Evolutionary conservation across 1,140 invertebrate genomes (phyloP), one percentile per base, ranked within the genome.

Genomic region (Zaprionus lachaisei): DNA sequence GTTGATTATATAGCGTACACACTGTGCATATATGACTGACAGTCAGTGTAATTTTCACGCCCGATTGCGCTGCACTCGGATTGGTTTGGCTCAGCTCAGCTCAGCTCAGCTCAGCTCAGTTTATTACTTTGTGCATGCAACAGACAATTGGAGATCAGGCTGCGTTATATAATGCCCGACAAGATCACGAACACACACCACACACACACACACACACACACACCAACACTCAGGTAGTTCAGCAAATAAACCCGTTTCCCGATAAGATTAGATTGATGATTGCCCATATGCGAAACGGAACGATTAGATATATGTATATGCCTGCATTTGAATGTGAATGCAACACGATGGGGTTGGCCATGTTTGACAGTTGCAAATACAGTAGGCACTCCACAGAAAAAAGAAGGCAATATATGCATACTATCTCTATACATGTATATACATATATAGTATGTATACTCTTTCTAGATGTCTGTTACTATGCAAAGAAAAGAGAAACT

Each of bases 31-130:
- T 38, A 28, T 63, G 17, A 62, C 62, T 81, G 77, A 69, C 65
- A 78, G 38, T 55, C 73, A 79, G 49, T 75, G 63, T 68, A 68
- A 73, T 72, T 82, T 87, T 71, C 51, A 83, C 69, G 84, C 71
- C 77, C 75, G 78, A 89, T 89, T 87, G 84, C 84, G 47, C 34
- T 58, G 17, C 66, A 31, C 22, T 54, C 55, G 28, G 54, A 56
- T 56, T 56, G 24, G 54, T 26, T 24, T 9, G 5, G 51, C 12
- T 22, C 15, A n/a, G 54, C 54, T 24, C 11, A 26, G 51, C 22
- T 22, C 0, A 5, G 54, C 54, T 15, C 0, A 15, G 54, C 24
- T 24, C 20, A 26, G 51, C 22, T 22, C 15, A n/a, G n/a, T n/a
- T n/a, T n/a, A n/a, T 41, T 41, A 15, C 38, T 41, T 41, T 31